Base-by-base conservation (phyloP, 2,797 vertebrate genomes). In the Spatula clypeata region DNA sequence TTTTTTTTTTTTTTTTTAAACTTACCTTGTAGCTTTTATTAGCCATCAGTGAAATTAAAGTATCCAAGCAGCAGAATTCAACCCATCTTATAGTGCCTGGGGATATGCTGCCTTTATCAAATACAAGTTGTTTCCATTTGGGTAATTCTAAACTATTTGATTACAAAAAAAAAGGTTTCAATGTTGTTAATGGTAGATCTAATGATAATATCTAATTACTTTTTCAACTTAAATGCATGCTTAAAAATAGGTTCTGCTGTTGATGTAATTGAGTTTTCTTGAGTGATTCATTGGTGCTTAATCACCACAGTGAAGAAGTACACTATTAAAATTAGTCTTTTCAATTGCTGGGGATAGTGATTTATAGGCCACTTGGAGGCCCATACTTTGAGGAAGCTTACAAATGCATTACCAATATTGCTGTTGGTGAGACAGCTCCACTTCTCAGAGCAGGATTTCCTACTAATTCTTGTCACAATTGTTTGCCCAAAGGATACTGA, bases 181-280 rank as follows among this genome's bases (percentile, higher is more conserved):
- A 87, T 72, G 76, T 87, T 88, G 75, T 72, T 94, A 90, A 88
- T 86, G 88, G 90, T 73, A 91, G 93, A 93, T 93, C 77, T 97
- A 90, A 96, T 88, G 95, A 90, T 93, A 91, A 89, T 91, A 87
- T 74, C 90, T 96, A 96, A 96, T 94, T 93, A 93, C 73, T 92
- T 90, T 94, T 87, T 75, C 67, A 88, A 36, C 94, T 94, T 88
- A 96, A 96, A 95, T 67, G 88, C 45, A 47, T 3, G 23, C 82
- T 94, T 97, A 96, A 95, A 85, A 93, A 95, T 84, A 96, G 88
- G 74, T 90, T 86, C 53, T 69, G 76, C 79, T 79, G 55, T 85
- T 96, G 91, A 92, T 94, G 91, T 93, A 95, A 94, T 96, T 95
- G 94, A 92, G 79, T 93, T 96, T 96, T 96, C 94, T 71, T 67